Base-by-base conservation (phyloP, 2,888 invertebrate genomes). In the Mythimna ferrago region DNA sequence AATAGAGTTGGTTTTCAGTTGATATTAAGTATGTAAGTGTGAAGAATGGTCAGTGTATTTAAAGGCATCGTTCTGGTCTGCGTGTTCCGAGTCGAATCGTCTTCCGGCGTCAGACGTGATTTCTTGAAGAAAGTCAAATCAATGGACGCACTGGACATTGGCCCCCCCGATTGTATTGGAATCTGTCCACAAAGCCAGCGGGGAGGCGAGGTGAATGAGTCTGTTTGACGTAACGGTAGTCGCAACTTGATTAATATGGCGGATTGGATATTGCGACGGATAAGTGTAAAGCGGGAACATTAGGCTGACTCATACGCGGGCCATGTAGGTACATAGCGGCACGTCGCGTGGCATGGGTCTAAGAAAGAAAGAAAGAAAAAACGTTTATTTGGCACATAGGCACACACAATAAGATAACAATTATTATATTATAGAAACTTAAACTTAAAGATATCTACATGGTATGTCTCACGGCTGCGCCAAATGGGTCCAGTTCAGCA, bases 101-200 rank as follows among this genome's bases (percentile, higher is more conserved):
- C 95, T 95, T 96, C 96, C 96, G 95, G 96, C 92, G 92, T 88
- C 84, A 89, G 94, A 96, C 95, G 95, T 95, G 96, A 95, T 95
- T 95, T 95, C 95, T 95, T 92, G 90, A 95, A 94, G 95, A 95
- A 95, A 95, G 94, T 91, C 90, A 91, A 92, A 92, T 95, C 92
- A 95, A 95, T 94, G 94, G 94, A 90, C 90, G 93, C 92, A 88
- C 89, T 95, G 95, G 95, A 95, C 95, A 91, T 93, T 95, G 95
- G 94, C 94, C 94, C 32, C 26, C 86, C 90, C 89, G 90, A 93
- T 94, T 94, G 94, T 94, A 84, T 90, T 89, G 76, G 62, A 82
- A 81, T 86, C 73, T 80, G 86, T 89, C 89, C 86, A 89, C 80
- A 73, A 86, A 89, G 82, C 70, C 51, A 76, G 81, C 86, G 84